These are phyloP conservation scores for Rhincodon typus DNA, from an alignment of 2,797 vertebrate species.

Conservation along the genomic window DNA sequence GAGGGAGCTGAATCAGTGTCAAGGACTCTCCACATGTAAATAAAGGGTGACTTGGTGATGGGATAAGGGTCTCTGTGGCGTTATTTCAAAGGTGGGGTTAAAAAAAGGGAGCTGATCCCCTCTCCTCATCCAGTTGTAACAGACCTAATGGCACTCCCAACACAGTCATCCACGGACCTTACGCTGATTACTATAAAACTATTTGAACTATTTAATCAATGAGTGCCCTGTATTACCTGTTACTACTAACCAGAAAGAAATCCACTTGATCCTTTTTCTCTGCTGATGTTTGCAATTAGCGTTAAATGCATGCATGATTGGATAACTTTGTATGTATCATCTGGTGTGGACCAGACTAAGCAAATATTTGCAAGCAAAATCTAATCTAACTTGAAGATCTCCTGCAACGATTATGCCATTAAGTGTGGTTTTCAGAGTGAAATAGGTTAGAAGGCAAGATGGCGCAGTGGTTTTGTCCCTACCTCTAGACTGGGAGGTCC, in stretches of 20 bases:
- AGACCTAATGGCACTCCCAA: neutral
- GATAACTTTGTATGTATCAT: neutral
- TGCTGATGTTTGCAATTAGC: neutral
- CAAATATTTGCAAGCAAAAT: neutral
- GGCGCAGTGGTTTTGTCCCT: no score
- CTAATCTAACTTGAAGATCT: neutral
- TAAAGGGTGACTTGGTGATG: no score
- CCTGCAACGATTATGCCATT: no score
- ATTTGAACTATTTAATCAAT: neutral
- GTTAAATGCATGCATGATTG: neutral
- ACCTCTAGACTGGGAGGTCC: no score
- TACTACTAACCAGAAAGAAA: neutral
- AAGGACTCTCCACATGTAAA: no score
- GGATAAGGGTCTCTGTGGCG: no score
- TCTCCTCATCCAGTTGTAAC: no score
- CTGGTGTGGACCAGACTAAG: neutral
- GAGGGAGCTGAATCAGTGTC: no score
- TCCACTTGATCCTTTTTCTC: neutral
- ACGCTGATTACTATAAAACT: neutral
- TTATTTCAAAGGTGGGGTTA: no score
- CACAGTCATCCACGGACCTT: neutral
- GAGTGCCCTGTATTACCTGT: neutral
- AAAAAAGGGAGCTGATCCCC: no score
- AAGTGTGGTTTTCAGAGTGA: no score
- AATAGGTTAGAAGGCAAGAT: no score